phyloP scores from a whole-genome alignment of 2,797 vertebrate genomes.

The Loriculus beryllinus region DNA sequence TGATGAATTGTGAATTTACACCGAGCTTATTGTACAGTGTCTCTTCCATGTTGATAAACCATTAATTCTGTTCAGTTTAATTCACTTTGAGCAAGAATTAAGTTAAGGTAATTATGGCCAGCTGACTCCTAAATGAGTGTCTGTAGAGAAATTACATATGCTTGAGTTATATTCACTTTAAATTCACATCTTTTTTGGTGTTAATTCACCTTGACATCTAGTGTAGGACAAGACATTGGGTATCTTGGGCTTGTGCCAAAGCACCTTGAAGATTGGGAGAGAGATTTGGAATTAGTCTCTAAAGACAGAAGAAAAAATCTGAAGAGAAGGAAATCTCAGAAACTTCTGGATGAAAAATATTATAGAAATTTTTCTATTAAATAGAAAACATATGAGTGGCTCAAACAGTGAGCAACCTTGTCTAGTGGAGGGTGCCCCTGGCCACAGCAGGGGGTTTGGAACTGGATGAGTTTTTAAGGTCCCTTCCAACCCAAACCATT shows the following conservation, averaged over 20 bases:
- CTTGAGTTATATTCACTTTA: neutral
- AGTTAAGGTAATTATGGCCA: slow-evolving; percentile 21
- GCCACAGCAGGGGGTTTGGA: neutral
- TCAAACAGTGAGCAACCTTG: neutral
- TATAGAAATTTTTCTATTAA: neutral
- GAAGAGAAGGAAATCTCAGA: neutral
- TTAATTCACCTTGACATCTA: slow-evolving; percentile 5
- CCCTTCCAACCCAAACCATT: neutral
- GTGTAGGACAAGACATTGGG: neutral
- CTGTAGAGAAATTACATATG: slow-evolving; percentile 3
- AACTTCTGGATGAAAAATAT: neutral
- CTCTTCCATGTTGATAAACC: slow-evolving; percentile 11
- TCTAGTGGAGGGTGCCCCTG: neutral
- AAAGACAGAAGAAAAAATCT: neutral
- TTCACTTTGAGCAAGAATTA: slow-evolving; percentile 26
- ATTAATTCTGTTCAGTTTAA: slow-evolving; percentile 33
- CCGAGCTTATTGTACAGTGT: neutral
- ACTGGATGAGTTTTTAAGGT: neutral
- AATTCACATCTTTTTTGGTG: slow-evolving; percentile 4
- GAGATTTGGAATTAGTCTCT: neutral
- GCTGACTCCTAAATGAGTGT: slow-evolving; percentile 28
- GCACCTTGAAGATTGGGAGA: neutral
- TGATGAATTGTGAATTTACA: slow-evolving; percentile 36
- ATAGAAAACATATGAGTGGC: neutral
- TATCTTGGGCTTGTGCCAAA: neutral